These are phyloP conservation scores for Scomberomorus guttatus DNA, from an alignment of 2,797 vertebrate species.

Conservation along the genomic window DNA sequence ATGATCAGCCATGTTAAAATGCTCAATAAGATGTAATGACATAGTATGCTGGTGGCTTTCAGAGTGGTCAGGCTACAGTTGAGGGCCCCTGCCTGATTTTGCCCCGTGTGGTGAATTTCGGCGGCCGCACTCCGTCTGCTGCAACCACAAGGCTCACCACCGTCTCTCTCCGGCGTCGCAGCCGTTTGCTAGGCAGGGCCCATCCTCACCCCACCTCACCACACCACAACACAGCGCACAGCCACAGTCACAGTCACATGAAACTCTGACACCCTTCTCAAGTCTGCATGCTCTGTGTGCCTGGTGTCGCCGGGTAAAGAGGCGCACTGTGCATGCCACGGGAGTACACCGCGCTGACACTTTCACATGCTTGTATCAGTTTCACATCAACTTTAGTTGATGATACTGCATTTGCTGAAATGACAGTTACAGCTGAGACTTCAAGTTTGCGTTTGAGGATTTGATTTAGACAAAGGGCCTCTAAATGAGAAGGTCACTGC, in stretches of 20 bases:
- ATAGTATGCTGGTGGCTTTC: slow-evolving; percentile 67
- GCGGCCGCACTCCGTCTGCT: slow-evolving; percentile 70
- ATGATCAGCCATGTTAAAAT: slow-evolving; percentile 67
- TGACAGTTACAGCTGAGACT: not conserved
- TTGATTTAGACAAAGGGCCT: slow-evolving; percentile 17
- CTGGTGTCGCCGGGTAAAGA: slow-evolving; percentile 8
- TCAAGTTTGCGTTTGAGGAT: not conserved
- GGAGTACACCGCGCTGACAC: not conserved
- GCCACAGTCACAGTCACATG: slow-evolving; percentile 68
- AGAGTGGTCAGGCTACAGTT: slow-evolving; percentile 71
- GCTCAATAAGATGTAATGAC: slow-evolving; percentile 76
- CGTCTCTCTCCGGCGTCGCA: slow-evolving; percentile 72
- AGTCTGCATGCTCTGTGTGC: slow-evolving; percentile 37
- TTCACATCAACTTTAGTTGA: slow-evolving; percentile 49
- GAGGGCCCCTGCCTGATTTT: slow-evolving; percentile 59
- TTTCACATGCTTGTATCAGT: slow-evolving; percentile 50
- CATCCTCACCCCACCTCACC: slow-evolving; percentile 71
- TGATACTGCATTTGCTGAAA: slow-evolving; percentile 25
- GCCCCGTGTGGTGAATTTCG: slow-evolving; percentile 63
- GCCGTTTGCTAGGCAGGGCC: slow-evolving; percentile 68
- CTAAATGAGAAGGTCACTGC: slow-evolving; percentile 33
- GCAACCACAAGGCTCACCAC: slow-evolving; percentile 74
- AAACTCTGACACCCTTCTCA: slow-evolving; percentile 50
- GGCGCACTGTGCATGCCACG: not conserved
- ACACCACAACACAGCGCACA: slow-evolving; percentile 65